A percentile compares a stretch with the other conserved stretches of the same genome.
phyloP scores from a whole-genome alignment of 2,797 vertebrate genomes.

The Galago senegalensis region DNA sequence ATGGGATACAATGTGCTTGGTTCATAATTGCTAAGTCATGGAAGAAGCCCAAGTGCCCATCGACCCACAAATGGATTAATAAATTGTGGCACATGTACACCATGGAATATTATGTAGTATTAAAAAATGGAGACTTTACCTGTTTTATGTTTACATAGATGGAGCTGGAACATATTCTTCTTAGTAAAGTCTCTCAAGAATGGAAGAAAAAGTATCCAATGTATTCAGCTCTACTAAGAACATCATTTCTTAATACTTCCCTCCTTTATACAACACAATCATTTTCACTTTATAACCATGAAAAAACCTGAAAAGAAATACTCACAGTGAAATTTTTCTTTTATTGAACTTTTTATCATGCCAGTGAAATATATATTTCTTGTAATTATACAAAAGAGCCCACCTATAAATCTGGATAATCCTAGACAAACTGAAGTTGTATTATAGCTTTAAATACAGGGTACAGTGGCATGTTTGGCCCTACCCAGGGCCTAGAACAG shows the following conservation, averaged over 20 bases:
- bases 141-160: too few species aligned
- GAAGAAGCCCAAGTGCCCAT: too few species aligned
- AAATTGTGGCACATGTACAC: too few species aligned
- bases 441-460: neutral
- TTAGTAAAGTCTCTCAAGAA: too few species aligned
- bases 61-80: too few species aligned
- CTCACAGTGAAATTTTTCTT: neutral
- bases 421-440: neutral
- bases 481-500: neutral
- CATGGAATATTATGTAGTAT: too few species aligned
- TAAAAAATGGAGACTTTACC: too few species aligned
- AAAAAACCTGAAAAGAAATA: conserved; percentile 9
- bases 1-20: too few species aligned
- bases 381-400: neutral
- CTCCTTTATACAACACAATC: neutral
- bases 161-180: too few species aligned
- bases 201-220: too few species aligned
- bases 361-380: neutral
- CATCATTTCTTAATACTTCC: neutral
- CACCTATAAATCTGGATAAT: neutral
- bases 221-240: neutral
- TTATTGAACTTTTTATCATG: neutral
- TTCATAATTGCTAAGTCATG: too few species aligned
- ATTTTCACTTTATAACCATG: neutral
- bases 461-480: neutral